These are phyloP conservation scores for Diabrotica virgifera DNA, from an alignment of 1,140 invertebrate genomes.

Conservation along the genomic window DNA sequence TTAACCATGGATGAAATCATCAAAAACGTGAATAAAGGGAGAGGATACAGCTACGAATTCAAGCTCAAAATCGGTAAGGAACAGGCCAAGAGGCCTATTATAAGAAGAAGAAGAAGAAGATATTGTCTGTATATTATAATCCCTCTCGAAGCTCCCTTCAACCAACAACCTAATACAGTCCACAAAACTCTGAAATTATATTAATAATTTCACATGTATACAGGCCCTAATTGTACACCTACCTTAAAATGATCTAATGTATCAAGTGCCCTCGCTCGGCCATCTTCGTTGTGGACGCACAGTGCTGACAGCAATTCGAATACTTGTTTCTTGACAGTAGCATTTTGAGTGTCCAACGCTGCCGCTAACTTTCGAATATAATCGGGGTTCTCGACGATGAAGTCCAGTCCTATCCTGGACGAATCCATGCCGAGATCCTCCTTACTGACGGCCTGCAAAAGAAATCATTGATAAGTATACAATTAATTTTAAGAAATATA, in stretches of 20 bases:
- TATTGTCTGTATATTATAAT: too few relatives aligned
- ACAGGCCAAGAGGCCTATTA: too few relatives aligned
- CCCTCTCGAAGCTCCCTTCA: too few relatives aligned
- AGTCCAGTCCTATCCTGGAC: conserved; percentile 82
- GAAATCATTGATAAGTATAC: background rate
- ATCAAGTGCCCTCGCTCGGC: conserved; percentile 79
- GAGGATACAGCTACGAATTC: too few relatives aligned
- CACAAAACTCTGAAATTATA: too few relatives aligned
- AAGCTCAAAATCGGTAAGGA: too few relatives aligned
- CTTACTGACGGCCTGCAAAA: conserved; percentile 7
- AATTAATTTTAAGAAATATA: background rate
- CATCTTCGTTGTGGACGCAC: conserved; percentile 84
- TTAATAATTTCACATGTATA: too few relatives aligned
- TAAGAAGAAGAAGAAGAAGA: too few relatives aligned
- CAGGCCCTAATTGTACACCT: too few relatives aligned
- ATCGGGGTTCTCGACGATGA: conserved; percentile 89
- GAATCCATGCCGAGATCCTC: conserved; percentile 16
- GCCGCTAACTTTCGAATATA: conserved; percentile 88
- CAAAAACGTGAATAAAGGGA: too few relatives aligned
- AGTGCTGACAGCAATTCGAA: conserved; percentile 87
- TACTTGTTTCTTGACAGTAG: conserved; percentile 87
- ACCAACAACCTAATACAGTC: too few relatives aligned
- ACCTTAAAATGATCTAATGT: conserved; percentile 88
- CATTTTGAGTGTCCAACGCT: conserved; percentile 81
- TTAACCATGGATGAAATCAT: too few relatives aligned